Conservation (phyloP, 2,888 invertebrate species). For the Cephonodes hylas region DNA sequence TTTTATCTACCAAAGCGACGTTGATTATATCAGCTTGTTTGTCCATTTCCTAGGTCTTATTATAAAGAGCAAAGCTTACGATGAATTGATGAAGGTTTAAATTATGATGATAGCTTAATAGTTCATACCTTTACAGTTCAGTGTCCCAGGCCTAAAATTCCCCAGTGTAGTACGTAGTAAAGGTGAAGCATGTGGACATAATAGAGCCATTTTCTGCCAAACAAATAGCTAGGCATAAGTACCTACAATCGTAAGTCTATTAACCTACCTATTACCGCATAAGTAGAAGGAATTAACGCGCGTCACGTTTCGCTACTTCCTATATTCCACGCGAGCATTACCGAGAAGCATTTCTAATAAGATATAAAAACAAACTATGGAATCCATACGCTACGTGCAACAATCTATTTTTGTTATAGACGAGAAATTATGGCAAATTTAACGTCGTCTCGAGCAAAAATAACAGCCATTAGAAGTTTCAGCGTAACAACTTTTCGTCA, state of each 20-base stretch:
- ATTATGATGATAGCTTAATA: no score
- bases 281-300: neutral
- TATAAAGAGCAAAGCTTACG: no score
- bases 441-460: neutral
- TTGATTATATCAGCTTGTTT: no score
- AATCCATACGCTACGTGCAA: neutral
- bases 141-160: no score
- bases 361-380: slow-evolving; percentile 1
- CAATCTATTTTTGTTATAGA: neutral
- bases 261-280: neutral
- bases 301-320: neutral
- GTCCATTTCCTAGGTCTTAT: no score
- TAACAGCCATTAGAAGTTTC: neutral
- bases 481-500: neutral
- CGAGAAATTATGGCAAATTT: neutral
- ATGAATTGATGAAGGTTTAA: no score
- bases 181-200: no score
- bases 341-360: slow-evolving; percentile 9
- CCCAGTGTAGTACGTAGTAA: no score
- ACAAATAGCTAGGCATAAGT: neutral
- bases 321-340: slow-evolving; percentile 6
- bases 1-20: neutral
- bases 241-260: neutral
- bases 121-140: no score
- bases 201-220: neutral